phyloP scores from a whole-genome alignment of 2,888 invertebrate genomes.

The Choreutis nemorana region DNA sequence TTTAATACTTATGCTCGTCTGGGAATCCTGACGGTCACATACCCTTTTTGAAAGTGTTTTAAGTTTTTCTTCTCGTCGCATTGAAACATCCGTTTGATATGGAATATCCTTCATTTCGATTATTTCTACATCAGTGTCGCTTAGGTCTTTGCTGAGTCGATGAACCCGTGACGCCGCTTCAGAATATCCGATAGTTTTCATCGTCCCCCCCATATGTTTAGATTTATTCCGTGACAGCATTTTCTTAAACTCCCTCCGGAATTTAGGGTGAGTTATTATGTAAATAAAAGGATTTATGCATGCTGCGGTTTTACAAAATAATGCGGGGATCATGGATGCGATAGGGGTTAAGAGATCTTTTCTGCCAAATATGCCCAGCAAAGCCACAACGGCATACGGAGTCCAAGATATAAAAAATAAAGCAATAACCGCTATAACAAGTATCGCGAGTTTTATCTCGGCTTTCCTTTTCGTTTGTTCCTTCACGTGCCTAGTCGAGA shows the following conservation, averaged over 20 bases:
- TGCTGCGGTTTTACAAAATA: constrained; percentile 83
- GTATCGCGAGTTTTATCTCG: constrained; percentile 74
- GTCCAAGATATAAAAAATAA: constrained; percentile 85
- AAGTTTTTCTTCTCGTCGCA: constrained; percentile 18
- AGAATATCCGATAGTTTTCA: constrained; percentile 37
- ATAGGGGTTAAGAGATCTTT: constrained; percentile 72
- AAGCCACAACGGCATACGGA: constrained; percentile 79
- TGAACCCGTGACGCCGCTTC: constrained; percentile 33
- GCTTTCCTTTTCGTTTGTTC: constrained; percentile 72
- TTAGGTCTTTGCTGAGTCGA: constrained; percentile 44
- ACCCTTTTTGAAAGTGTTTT: constrained; percentile 39
- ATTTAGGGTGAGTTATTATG: constrained; percentile 80
- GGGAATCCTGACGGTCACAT: constrained; percentile 33
- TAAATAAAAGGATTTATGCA: constrained; percentile 84
- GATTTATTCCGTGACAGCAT: constrained; percentile 45
- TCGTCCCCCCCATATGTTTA: constrained; percentile 39
- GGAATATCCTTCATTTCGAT: constrained; percentile 57
- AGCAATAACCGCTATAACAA: constrained; percentile 74
- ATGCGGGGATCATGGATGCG: constrained; percentile 77
- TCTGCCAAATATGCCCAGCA: constrained; percentile 75
- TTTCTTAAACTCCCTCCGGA: constrained; percentile 68
- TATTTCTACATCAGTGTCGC: constrained; percentile 61
- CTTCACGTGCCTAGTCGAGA: constrained; percentile 65
- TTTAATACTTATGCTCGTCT: constrained; percentile 39
- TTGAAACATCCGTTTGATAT: constrained; percentile 23